Percentiles rank a stretch among this genome's conserved stretches.
Conservation (phyloP, 2,888 invertebrate species). For the Cryptocephalus primarius region DNA sequence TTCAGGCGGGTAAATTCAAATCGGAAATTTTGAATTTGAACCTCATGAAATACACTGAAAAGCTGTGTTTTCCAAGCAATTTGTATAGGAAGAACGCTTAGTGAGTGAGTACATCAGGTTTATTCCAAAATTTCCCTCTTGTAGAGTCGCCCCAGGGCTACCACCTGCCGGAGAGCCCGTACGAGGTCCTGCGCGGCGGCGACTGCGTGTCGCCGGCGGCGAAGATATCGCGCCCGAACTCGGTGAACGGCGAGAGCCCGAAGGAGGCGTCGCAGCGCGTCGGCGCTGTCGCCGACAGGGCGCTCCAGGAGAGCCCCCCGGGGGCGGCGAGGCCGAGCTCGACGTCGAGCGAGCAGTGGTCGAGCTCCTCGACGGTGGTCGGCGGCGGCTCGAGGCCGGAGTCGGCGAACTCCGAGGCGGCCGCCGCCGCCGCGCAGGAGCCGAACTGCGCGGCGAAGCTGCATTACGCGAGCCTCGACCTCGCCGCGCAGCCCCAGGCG, state of each 20-base stretch:
- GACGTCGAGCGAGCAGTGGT: slow-evolving; percentile 31
- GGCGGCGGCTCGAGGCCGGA: slow-evolving; percentile 34
- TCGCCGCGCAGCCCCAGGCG: slow-evolving; percentile 35
- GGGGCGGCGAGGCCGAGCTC: slow-evolving; percentile 24
- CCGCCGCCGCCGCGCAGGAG: background rate
- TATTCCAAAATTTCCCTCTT: no score
- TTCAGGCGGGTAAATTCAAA: no score
- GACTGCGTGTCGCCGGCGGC: slow-evolving; percentile 21
- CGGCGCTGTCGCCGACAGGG: background rate
- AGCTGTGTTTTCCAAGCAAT: no score
- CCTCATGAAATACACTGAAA: no score
- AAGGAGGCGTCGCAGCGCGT: slow-evolving; percentile 21
- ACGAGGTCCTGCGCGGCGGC: slow-evolving; percentile 5
- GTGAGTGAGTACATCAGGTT: no score
- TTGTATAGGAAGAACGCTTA: no score
- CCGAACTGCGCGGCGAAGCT: slow-evolving; percentile 31
- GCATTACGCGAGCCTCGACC: slow-evolving; percentile 56
- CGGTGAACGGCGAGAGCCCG: slow-evolving; percentile 31
- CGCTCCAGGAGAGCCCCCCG: background rate
- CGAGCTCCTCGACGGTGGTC: slow-evolving; percentile 33
- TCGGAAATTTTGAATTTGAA: no score
- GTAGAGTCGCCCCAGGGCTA: no score
- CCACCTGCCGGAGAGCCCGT: slow-evolving; percentile 5
- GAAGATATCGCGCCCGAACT: slow-evolving; percentile 30
- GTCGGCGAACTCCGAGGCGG: slow-evolving; percentile 28